Evolutionary conservation across 2,888 invertebrate genomes (phyloP), one percentile per base, ranked within the genome.

Genomic region (Sclerodermus sp.): DNA sequence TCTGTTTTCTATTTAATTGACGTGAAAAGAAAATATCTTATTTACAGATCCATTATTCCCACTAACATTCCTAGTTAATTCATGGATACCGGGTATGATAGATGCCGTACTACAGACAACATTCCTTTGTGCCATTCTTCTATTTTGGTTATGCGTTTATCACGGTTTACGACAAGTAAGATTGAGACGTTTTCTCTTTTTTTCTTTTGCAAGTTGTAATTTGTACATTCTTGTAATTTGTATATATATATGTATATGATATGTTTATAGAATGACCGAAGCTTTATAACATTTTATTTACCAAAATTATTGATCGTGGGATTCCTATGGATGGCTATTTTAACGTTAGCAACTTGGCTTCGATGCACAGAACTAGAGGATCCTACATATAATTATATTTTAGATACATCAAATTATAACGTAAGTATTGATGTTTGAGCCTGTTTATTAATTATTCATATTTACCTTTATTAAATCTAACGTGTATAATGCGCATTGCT

Each of bases 141-240:
- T 97, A 70, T 96, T 96, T 69, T 97, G 97, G 96, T 83, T 98
- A 13, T 93, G 94, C 62, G 87, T 95, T 60, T 97, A 96, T 79
- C 97, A 98, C 74, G 97, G 96, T 1, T 82, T 97, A 31, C 82
- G 97, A 72, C 93, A 93, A 86, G 93, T 91, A 78, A 34, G 10
- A 8, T 8, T 23, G 8, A 5, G 23, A 23, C 3, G 23, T 23
- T 8, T 23, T 23, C 8, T 8, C 23, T 23, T 23, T 23, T 23
- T 23, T 23, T 23, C 8, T 23, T 23, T 23, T 5, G 23, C 3
- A 23, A 23, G 23, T 23, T 8, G 3, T 23, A 8, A 23, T 23
- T 3, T 23, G 8, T 23, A 8, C n/a, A 8, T 23, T 23, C 8
- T 23, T 17, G 10, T 14, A 12, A 34, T 14, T 14, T 34, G 6